Base-by-base conservation (phyloP, 2,113 vertebrate genomes). In the Periophthalmus modestus region DNA sequence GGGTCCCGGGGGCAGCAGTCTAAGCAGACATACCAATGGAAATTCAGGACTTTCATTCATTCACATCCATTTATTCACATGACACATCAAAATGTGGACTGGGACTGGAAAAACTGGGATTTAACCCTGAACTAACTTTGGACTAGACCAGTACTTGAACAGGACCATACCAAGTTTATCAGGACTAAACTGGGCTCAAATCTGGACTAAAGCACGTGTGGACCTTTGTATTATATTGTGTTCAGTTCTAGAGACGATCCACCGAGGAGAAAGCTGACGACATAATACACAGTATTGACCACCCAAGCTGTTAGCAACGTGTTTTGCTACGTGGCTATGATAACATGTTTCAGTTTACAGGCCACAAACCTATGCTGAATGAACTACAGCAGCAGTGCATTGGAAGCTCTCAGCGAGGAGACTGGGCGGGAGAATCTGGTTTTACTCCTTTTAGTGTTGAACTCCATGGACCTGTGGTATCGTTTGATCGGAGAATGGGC, bases 261-360 rank as follows among this genome's bases (percentile, higher is more conserved):
- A 24, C 74, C 19, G 85, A 74, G 62, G 61, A 75, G 76, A 65
- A 66, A 69, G 74, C 59, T 80, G 81, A 76, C 65, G 28, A 73
- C 46, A 63, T 72, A 55, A 55, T 55, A n/a, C 75, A 74, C 79
- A 69, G 76, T 80, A 73, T 74, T 71, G 71, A 59, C 71, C n/a
- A 69, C 70, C 77, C 73, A 75, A 81, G 72, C 77, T 63, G 75
- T 83, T 83, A 79, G 77, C 39, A 4, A 61, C 65, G 57, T 66
- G 39, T 61, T 81, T 69, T 80, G 71, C 87, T 79, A 71, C 28
- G 77, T 72, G 72, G 33, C 71, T 75, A 65, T 78, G 67, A 62
- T 68, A 74, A 71, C 77, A 82, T 68, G 36, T 46, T 69, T 75
- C 81, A 74, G 74, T 78, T 74, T 55, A 55, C 62, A 66, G 69